Percentiles rank a stretch among this genome's conserved stretches.
phyloP scores from a whole-genome alignment of 2,113 vertebrate genomes.

The Platichthys stellatus region DNA sequence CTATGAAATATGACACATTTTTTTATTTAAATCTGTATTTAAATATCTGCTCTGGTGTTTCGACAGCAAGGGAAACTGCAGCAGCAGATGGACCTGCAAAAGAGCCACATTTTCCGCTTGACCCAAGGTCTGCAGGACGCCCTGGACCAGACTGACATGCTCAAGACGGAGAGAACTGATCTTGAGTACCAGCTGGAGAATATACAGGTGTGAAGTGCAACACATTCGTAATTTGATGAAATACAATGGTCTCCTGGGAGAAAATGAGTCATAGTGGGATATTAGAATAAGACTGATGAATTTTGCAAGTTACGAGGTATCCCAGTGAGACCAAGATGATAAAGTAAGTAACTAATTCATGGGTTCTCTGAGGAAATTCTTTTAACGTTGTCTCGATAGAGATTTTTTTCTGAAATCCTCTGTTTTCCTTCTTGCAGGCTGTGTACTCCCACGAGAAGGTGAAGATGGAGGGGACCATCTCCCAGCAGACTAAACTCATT shows the following conservation, averaged over 20 bases:
- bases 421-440: slow-evolving; percentile 82
- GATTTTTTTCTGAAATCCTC: slow-evolving; percentile 38
- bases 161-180: slow-evolving; percentile 97
- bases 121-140: slow-evolving; percentile 98
- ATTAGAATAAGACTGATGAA: slow-evolving; percentile 20
- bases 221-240: slow-evolving; percentile 3
- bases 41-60: slow-evolving; percentile 29
- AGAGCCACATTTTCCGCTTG: slow-evolving; percentile 97
- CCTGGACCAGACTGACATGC: slow-evolving; percentile 95
- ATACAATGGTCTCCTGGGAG: neutral
- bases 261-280: slow-evolving; percentile 18
- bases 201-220: slow-evolving; percentile 88
- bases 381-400: slow-evolving; percentile 25
- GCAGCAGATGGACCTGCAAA: slow-evolving; percentile 99
- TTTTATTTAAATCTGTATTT: neutral
- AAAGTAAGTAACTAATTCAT: slow-evolving; percentile 16
- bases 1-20: neutral
- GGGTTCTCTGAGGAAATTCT: slow-evolving; percentile 24
- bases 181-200: slow-evolving; percentile 98
- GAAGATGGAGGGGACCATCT: slow-evolving; percentile 99
- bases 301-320: slow-evolving; percentile 17
- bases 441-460: slow-evolving; percentile 99
- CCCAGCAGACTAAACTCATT: slow-evolving; percentile 99
- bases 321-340: slow-evolving; percentile 6
- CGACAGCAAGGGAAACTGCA: slow-evolving; percentile 95